Percentiles rank a stretch among this genome's conserved stretches.
Conservation (phyloP, 2,888 invertebrate genomes). For the Scaeva pyrastri region DNA sequence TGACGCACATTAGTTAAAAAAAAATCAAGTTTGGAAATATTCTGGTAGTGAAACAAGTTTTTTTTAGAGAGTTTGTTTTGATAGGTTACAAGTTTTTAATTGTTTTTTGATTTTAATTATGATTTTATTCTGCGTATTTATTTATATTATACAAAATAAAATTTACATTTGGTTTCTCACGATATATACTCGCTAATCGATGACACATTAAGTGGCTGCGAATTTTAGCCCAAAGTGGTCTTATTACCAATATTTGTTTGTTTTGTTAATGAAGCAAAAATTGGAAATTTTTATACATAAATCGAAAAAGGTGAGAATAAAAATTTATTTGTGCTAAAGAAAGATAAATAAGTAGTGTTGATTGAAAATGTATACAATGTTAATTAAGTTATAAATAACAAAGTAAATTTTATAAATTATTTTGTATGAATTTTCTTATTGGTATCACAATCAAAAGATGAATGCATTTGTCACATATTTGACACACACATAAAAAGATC, state of each 20-base stretch:
- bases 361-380: too few relatives aligned
- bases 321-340: too few relatives aligned
- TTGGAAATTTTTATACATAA: too few relatives aligned
- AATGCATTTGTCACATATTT: too few relatives aligned
- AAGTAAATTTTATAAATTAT: too few relatives aligned
- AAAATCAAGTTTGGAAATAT: background rate
- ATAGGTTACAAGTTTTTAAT: background rate
- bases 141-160: background rate
- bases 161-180: background rate
- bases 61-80: conserved; percentile 5
- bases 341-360: too few relatives aligned
- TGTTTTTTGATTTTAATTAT: background rate
- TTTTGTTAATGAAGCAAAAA: background rate
- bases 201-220: background rate
- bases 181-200: background rate
- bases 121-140: background rate
- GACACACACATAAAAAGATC: too few relatives aligned
- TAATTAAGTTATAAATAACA: too few relatives aligned
- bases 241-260: background rate
- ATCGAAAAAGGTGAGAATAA: too few relatives aligned
- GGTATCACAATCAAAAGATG: too few relatives aligned
- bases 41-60: conserved; percentile 14
- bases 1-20: background rate
- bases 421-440: too few relatives aligned
- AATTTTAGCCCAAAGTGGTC: background rate